These are phyloP conservation scores for Notiomystis cincta DNA, from an alignment of 2,113 vertebrate genomes.

Conservation along the genomic window DNA sequence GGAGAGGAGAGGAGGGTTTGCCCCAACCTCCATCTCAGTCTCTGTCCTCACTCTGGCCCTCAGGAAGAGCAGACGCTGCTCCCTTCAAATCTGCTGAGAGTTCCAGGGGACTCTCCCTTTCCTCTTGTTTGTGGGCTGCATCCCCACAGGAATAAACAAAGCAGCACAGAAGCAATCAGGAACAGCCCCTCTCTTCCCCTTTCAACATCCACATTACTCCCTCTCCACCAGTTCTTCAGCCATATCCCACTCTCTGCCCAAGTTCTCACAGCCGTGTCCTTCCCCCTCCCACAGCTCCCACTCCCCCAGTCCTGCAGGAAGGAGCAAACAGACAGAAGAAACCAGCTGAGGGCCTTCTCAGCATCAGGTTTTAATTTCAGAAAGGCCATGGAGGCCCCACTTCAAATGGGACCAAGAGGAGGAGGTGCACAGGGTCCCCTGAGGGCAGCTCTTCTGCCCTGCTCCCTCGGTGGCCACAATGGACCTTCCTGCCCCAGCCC, in stretches of 20 bases:
- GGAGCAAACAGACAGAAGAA: accelerated
- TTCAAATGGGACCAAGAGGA: too few relatives aligned
- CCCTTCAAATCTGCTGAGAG: background rate
- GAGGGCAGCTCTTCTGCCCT: background rate
- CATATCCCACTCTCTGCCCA: background rate
- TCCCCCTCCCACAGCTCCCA: background rate
- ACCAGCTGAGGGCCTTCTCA: accelerated
- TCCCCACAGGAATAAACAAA: background rate
- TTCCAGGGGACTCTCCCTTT: background rate
- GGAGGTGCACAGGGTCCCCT: accelerated
- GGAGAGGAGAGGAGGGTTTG: background rate
- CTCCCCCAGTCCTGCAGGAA: background rate
- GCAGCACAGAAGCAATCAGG: background rate
- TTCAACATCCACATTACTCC: background rate
- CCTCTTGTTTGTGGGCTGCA: background rate
- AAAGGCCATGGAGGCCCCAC: background rate
- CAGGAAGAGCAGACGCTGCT: background rate
- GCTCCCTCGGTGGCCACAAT: background rate
- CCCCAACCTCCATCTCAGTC: background rate
- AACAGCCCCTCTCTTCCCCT: background rate
- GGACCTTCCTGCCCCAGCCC: accelerated
- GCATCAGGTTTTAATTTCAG: background rate
- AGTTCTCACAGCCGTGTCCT: accelerated
- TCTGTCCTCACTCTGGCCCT: accelerated
- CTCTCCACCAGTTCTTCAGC: background rate